phyloP scores from a whole-genome alignment of 2,888 invertebrate genomes.

The Mystacides longicornis region DNA sequence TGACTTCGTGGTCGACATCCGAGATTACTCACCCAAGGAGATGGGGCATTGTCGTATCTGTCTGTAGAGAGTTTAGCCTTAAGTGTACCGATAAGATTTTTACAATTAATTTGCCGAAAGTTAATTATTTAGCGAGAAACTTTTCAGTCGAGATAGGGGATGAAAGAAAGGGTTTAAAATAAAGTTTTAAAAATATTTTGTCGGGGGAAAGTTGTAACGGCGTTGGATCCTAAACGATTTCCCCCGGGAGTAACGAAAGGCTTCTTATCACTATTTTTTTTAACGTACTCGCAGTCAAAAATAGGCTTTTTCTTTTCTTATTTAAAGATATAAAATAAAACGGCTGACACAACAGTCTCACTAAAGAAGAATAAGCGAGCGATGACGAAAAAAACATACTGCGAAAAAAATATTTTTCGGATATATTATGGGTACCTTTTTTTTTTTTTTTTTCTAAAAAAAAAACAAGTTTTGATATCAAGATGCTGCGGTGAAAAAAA shows the following conservation, averaged over 20 bases:
- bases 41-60: no score
- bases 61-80: no score
- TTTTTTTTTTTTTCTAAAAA: no score
- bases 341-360: neutral
- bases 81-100: constrained; percentile 15
- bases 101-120: constrained; percentile 23
- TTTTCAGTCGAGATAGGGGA: constrained; percentile 11
- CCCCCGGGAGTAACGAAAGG: constrained; percentile 22
- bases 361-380: neutral
- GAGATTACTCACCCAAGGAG: no score
- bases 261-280: constrained; percentile 23
- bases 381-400: neutral
- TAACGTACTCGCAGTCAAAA: constrained; percentile 6
- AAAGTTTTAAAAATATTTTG: constrained; percentile 22
- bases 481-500: neutral
- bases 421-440: neutral
- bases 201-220: constrained; percentile 21
- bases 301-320: neutral
- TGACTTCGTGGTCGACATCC: no score
- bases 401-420: neutral
- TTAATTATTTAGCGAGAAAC: constrained; percentile 24
- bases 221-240: constrained; percentile 22
- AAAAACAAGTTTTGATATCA: neutral
- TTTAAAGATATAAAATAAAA: constrained; percentile 4
- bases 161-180: constrained; percentile 8